phyloP scores from a whole-genome alignment of 2,113 vertebrate species.

The Pteruthius melanotis region DNA sequence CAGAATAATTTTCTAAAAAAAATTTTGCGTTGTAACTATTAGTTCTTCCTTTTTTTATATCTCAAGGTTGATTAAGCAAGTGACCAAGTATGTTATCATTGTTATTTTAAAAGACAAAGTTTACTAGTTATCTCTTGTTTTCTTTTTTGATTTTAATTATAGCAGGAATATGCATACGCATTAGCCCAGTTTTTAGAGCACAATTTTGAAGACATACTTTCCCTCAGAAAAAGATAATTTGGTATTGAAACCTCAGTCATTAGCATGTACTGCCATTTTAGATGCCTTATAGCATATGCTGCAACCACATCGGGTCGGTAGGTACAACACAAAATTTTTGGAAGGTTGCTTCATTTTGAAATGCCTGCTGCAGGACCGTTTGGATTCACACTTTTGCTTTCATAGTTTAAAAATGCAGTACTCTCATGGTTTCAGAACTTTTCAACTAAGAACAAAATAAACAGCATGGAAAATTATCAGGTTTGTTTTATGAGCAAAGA shows the following conservation, averaged over 20 bases:
- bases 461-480: accelerated
- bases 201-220: neutral
- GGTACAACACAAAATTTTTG: neutral
- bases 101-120: neutral
- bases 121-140: neutral
- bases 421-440: neutral
- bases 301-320: neutral
- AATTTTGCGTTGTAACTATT: neutral
- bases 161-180: neutral
- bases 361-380: neutral
- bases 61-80: neutral
- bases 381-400: neutral
- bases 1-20: neutral
- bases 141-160: neutral
- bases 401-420: neutral
- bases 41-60: neutral
- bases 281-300: neutral
- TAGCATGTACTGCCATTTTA: neutral
- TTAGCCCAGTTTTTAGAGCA: neutral
- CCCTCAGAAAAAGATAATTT: neutral
- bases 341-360: neutral
- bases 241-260: neutral
- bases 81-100: neutral
- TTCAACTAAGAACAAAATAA: neutral
- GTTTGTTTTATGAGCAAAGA: neutral